phyloP scores from a whole-genome alignment of 2,888 invertebrate species.

The Ypsolopha scabrella region DNA sequence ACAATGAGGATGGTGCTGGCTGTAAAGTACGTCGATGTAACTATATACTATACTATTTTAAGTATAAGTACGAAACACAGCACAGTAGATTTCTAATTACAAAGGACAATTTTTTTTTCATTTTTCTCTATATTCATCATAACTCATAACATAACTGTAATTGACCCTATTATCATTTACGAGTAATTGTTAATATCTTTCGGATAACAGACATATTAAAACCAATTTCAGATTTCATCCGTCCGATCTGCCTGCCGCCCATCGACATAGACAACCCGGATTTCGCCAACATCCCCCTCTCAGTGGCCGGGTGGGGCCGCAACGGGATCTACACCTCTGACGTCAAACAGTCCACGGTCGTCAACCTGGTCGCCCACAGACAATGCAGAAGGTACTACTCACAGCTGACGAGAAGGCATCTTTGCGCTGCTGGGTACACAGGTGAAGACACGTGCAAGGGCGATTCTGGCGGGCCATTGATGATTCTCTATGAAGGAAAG shows the following conservation, averaged over 20 bases:
- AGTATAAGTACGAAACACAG: no score
- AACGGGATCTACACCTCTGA: slow-evolving; percentile 39
- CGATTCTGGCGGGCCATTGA: slow-evolving; percentile 57
- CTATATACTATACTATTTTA: not conserved
- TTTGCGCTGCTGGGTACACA: slow-evolving; percentile 51
- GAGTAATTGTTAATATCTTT: no score
- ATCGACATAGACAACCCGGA: slow-evolving; percentile 43
- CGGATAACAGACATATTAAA: not conserved
- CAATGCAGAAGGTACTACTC: slow-evolving; percentile 39
- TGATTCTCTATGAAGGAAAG: slow-evolving; percentile 44
- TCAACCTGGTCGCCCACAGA: slow-evolving; percentile 42
- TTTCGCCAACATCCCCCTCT: slow-evolving; percentile 37
- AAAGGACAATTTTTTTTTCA: not conserved
- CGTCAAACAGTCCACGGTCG: slow-evolving; percentile 49
- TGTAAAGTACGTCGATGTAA: not conserved
- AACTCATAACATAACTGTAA: not conserved
- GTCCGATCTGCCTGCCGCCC: slow-evolving; percentile 52
- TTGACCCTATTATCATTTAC: slow-evolving; percentile 13
- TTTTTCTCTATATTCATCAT: not conserved
- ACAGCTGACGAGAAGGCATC: slow-evolving; percentile 30
- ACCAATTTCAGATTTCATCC: slow-evolving; percentile 35
- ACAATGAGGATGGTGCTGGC: not conserved
- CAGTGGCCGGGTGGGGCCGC: slow-evolving; percentile 56
- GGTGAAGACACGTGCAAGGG: slow-evolving; percentile 60
- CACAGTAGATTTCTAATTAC: no score